Base-by-base conservation (phyloP, 2,888 invertebrate species). In the Epinotia nisella region DNA sequence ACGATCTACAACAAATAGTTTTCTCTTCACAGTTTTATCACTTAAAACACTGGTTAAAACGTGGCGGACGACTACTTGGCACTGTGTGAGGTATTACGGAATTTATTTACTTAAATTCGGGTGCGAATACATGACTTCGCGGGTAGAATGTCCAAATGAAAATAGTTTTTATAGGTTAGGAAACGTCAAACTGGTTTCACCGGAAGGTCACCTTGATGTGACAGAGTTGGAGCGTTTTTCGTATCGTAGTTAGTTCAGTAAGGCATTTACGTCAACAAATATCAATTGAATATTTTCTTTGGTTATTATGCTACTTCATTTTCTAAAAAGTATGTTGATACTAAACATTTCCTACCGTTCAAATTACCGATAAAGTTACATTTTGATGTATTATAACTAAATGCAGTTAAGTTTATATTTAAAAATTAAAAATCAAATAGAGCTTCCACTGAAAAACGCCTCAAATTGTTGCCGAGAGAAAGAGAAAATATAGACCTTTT, bases 181-280 rank as follows among this genome's bases (percentile, higher is more conserved):
- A 87, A 84, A 90, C 86, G 91, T 93, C 93, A 91, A 92, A 90
- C 83, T 79, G 70, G 82, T 78, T 80, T 76, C 66, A 74, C 76
- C 76, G 85, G 87, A 91, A 92, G 93, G 92, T 93, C 92, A 93
- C 93, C 93, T 93, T 93, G 86, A 89, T 83, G 64, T 90, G 90
- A 90, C 90, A 88, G 74, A 9, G 13, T 11, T 39, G 15, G 7
- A 56, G 39, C 60, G 67, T 72, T 68, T 68, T 68, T 41, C 56
- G 17, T 0, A 9, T 41, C 11, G 10, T 10, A 10, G 3, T 11
- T 10, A 10, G 3, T 11, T 11, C 3, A 35, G 15, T 15, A 13
- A 15, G 15, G 15, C n/a, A n/a, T 15, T 15, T 13, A 45, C 41
- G 3, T 45, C 4, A 49, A n/a, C 3, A 49, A 49, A 49, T 49